A percentile compares a stretch with the other conserved stretches of the same genome.
Conservation (phyloP, 1,140 invertebrate species). For the Drosophila nasuta region DNA sequence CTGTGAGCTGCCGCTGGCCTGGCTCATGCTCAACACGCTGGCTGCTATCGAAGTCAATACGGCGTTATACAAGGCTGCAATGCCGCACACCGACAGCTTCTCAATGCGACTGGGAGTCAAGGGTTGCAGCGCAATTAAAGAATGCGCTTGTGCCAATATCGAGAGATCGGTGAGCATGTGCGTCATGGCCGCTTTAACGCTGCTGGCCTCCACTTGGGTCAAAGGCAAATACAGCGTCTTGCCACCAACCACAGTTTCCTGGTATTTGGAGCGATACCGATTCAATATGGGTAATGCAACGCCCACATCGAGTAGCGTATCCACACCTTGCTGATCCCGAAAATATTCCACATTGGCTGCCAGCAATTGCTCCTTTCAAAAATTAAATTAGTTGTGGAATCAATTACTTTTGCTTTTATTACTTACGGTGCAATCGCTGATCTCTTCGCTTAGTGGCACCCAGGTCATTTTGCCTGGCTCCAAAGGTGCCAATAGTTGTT, state of each 20-base stretch:
- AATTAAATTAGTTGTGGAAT: background rate
- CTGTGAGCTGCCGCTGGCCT: slow-evolving; percentile 65
- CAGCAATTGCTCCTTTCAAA: slow-evolving; percentile 86
- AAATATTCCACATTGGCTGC: slow-evolving; percentile 87
- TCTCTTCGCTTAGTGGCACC: slow-evolving; percentile 80
- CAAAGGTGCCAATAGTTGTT: slow-evolving; percentile 88
- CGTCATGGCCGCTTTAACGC: slow-evolving; percentile 75
- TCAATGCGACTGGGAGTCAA: slow-evolving; percentile 92
- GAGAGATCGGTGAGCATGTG: slow-evolving; percentile 93
- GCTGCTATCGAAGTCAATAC: slow-evolving; percentile 89
- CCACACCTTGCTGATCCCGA: slow-evolving; percentile 83
- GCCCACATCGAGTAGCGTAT: slow-evolving; percentile 77
- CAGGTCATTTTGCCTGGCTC: slow-evolving; percentile 80
- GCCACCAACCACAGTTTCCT: slow-evolving; percentile 68
- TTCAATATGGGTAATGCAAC: slow-evolving; percentile 72
- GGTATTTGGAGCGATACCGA: slow-evolving; percentile 76
- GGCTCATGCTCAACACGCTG: slow-evolving; percentile 85
- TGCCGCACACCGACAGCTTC: slow-evolving; percentile 91
- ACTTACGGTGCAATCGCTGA: slow-evolving; percentile 77
- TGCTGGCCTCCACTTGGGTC: slow-evolving; percentile 71
- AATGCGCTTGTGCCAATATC: slow-evolving; percentile 92
- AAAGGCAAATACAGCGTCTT: slow-evolving; percentile 79
- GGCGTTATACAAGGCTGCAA: slow-evolving; percentile 91
- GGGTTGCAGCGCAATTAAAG: slow-evolving; percentile 92
- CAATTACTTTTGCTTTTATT: background rate